Evolutionary conservation across 1,140 invertebrate species (phyloP).

Genomic region (Sipha flava): DNA sequence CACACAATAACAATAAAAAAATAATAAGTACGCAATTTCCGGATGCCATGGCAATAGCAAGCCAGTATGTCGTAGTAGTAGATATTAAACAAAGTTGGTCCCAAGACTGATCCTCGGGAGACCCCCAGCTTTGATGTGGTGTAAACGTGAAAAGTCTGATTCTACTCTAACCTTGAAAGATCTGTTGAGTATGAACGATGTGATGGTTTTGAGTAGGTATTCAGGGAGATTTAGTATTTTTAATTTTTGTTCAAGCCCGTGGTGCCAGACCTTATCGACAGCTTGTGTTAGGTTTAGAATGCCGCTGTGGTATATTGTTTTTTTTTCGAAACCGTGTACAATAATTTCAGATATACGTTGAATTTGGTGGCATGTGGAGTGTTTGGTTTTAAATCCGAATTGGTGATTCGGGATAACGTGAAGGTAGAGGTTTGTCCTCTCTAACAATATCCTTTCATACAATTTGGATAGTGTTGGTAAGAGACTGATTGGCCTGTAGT

Average conservation of each 20-base stretch:
- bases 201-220: too few relatives aligned
- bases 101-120: constrained; percentile 33
- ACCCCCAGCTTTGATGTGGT: neutral
- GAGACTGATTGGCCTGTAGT: constrained; percentile 43
- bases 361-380: too few relatives aligned
- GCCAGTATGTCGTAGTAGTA: constrained; percentile 10
- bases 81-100: constrained; percentile 12
- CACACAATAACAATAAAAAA: too few relatives aligned
- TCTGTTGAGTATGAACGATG: neutral
- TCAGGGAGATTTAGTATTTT: too few relatives aligned
- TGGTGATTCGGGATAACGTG: too few relatives aligned
- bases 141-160: neutral
- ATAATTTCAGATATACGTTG: constrained; percentile 42
- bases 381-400: too few relatives aligned
- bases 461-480: constrained; percentile 40
- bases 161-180: constrained; percentile 10
- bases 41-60: too few relatives aligned
- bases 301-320: constrained; percentile 38
- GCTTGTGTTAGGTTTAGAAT: constrained; percentile 38
- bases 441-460: constrained; percentile 39
- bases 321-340: constrained; percentile 39
- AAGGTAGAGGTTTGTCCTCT: constrained; percentile 19
- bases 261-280: too few relatives aligned
- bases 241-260: too few relatives aligned
- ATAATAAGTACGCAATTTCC: too few relatives aligned